phyloP scores from a whole-genome alignment of 1,140 invertebrate genomes.

The Pseudachorutes palmiensis region DNA sequence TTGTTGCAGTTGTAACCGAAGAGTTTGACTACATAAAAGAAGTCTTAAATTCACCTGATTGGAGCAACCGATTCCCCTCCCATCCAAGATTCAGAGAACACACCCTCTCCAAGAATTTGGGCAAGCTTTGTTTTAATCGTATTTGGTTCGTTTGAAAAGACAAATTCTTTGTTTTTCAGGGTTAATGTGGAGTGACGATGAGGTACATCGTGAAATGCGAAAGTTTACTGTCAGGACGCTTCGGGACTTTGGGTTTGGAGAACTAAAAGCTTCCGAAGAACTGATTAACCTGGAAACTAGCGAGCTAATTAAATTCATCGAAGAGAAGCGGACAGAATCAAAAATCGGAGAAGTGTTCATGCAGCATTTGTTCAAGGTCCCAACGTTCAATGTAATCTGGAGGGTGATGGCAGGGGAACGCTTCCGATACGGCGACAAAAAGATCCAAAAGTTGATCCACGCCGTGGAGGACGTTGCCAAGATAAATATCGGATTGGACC shows the following conservation, averaged over 20 bases:
- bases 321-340: neutral
- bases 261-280: neutral
- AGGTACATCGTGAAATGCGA: neutral
- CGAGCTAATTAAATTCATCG: neutral
- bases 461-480: neutral
- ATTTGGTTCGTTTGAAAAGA: neutral
- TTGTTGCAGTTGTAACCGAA: neutral
- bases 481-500: constrained; percentile 12
- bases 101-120: constrained; percentile 1
- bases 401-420: constrained; percentile 69
- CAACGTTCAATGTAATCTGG: constrained; percentile 73
- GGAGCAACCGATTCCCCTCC: neutral
- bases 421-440: constrained; percentile 43
- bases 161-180: neutral
- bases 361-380: constrained; percentile 30
- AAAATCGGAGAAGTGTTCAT: constrained; percentile 4
- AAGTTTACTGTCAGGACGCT: constrained; percentile 1
- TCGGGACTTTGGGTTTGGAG: constrained; percentile 10
- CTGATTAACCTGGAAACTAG: neutral
- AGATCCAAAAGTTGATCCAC: constrained; percentile 8
- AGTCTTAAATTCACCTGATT: constrained; percentile 1
- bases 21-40: neutral
- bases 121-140: constrained; percentile 2
- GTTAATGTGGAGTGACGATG: neutral
- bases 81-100: constrained; percentile 8